Evolutionary conservation across 2,797 vertebrate genomes (phyloP).

Genomic region (Esox lucius): DNA sequence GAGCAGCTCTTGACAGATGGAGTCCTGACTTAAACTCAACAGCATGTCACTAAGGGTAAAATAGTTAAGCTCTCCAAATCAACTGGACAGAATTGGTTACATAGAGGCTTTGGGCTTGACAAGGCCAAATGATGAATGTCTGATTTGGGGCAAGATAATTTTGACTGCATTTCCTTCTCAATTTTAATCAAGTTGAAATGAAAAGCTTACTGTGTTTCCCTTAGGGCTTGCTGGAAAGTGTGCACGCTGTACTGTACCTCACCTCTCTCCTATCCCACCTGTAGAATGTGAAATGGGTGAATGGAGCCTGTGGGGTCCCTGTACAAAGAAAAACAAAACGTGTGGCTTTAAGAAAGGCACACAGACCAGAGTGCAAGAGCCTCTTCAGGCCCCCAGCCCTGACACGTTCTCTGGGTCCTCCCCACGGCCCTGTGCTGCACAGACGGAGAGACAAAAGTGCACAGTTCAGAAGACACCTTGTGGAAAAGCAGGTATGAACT

Average conservation of each 20-base stretch:
- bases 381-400: constrained; percentile 73
- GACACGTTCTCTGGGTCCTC: constrained; percentile 60
- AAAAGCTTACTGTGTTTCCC: neutral
- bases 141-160: constrained; percentile 17
- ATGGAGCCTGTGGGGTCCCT: constrained; percentile 91
- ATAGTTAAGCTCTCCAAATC: constrained; percentile 39
- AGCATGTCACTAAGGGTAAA: constrained; percentile 44
- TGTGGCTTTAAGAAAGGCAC: constrained; percentile 95
- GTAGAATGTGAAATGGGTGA: constrained; percentile 92
- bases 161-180: constrained; percentile 19
- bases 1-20: constrained; percentile 37
- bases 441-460: constrained; percentile 85
- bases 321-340: constrained; percentile 90
- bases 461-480: constrained; percentile 82
- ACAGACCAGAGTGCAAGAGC: constrained; percentile 80
- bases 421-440: constrained; percentile 73
- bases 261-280: constrained; percentile 51
- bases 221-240: neutral
- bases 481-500: constrained; percentile 65
- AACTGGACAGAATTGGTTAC: constrained; percentile 40
- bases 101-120: constrained; percentile 14
- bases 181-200: neutral
- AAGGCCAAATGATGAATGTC: constrained; percentile 44
- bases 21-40: constrained; percentile 50
- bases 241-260: neutral